Evolutionary conservation across 2,113 vertebrate genomes (phyloP), one percentile per base, ranked within the genome.

Genomic region (Tursiops truncatus): DNA sequence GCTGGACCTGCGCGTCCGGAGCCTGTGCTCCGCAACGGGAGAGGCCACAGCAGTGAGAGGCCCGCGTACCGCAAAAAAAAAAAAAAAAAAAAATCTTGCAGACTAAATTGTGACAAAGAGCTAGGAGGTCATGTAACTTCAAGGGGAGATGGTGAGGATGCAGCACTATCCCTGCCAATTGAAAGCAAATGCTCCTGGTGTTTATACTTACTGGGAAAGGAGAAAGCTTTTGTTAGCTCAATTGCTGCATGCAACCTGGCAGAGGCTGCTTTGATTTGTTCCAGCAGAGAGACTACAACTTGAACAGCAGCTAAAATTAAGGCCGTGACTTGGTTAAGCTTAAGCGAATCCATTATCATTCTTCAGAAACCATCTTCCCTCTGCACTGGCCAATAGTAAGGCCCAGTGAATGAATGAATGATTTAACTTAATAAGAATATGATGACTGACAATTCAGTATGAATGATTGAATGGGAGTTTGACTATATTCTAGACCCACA

Each of bases 251-350:
- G 41, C 38, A 73, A 90, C 21, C 65, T 53, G 58, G 26, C 33
- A 73, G 65, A 80, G 60, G 9, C 65, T 56, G 15, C n/a, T 93
- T 86, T 90, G 25, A 56, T 76, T 76, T 95, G 6, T 82, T 91
- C 44, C 83, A 44, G 36, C 62, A 68, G 13, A 76, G 50, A 79
- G 71, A 94, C 83, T 41, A 41, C 6, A 93, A 74, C 81, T 86
- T 81, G 50, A 93, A 62, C 17, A 95, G n/a, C 47, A 67, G 38
- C 47, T 95, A 36, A 89, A 85, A 81, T 93, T 80, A 81, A 95
- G 50, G 38, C 41, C 26, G 17, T 86, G 38, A 68, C 58, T 97
- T 90, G 28, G 33, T 95, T 91, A 85, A 90, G 41, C 28, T 81
- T 53, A 60, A 74, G 20, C 41, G 15, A 93, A 82, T 67, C 14